Evolutionary conservation across 2,797 vertebrate species (phyloP), one percentile per base, ranked within the genome.

Genomic region (Setipinna tenuifilis): DNA sequence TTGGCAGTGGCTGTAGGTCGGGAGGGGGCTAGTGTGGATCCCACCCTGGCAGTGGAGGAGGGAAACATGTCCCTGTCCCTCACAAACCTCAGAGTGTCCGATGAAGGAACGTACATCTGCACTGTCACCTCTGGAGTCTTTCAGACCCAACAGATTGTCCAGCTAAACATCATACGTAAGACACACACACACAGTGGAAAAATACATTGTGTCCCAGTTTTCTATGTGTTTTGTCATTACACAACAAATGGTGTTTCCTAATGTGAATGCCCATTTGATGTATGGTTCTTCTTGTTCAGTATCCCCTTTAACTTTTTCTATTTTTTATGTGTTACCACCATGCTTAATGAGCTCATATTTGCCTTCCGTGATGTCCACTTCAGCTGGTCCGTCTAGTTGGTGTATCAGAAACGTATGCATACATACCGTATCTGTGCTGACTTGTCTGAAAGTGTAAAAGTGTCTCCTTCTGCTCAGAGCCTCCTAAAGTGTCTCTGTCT

Each of bases 91-190:
- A 93, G 90, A n/a, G 83, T 97, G 59, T 48, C 31, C 3, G 96
- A 98, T 0, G 96, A 96, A 87, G 97, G 97, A 14, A 90, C 92
- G 0, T 96, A 97, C 90, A 95, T 98, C 91, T 98, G 96, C 84
- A 94, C 94, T 0, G 89, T 97, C 87, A 90, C 86, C 19, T 83
- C 94, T 0, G 91, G 91, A 0, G 85, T 44, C 19, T 95, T 96
- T 88, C 93, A 93, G 23, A 91, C 92, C 1, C 97, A 98, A 89
- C 96, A 97, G 87, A 91, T 95, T 88, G 89, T 97, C 62, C 93
- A 95, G 16, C 92, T 98, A 71, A 58, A 78, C 0, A 41, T 98
- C 50, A 87, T 46, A 3, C 95, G 97, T 97, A 87, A 96, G 95
- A 95, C n/a, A 54, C 50, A 54, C 50, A 54, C 7, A 54, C 50